Percentiles rank a stretch among this genome's conserved stretches.
These are phyloP conservation scores for Gymnarchus niloticus DNA, from an alignment of 2,113 vertebrate species.

Conservation along the genomic window DNA sequence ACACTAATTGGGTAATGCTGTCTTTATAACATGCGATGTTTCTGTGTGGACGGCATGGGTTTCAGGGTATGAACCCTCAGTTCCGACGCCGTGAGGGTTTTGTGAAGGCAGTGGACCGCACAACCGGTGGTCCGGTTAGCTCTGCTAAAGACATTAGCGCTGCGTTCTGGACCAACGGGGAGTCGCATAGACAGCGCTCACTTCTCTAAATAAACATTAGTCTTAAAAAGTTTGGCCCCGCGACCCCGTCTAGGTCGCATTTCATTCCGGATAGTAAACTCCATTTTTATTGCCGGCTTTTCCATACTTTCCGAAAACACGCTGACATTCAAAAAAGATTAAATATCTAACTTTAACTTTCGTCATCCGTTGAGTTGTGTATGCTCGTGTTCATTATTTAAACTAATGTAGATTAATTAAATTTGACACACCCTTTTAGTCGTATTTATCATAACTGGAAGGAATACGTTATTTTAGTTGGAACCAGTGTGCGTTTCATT, in stretches of 20 bases:
- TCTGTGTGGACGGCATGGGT: conserved; percentile 7
- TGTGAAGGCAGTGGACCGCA: conserved; percentile 48
- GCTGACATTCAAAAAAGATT: conserved; percentile 48
- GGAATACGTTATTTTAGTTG: conserved; percentile 24
- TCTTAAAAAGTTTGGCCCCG: conserved; percentile 96
- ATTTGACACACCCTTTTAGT: conserved; percentile 31
- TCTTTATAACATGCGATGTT: conserved; percentile 8
- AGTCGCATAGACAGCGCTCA: conserved; percentile 85
- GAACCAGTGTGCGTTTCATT: not conserved
- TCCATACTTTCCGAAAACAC: conserved; percentile 53
- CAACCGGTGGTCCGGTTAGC: conserved; percentile 44
- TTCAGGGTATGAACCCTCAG: not conserved
- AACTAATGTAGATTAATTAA: conserved; percentile 35
- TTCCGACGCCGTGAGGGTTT: conserved; percentile 19
- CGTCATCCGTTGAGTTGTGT: conserved; percentile 44
- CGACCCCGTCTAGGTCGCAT: conserved; percentile 82
- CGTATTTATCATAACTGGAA: conserved; percentile 34
- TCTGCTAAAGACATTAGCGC: conserved; percentile 87
- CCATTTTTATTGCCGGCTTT: conserved; percentile 60
- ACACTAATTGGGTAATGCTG: not conserved
- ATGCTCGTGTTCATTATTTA: conserved; percentile 32
- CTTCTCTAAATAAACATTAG: conserved; percentile 99
- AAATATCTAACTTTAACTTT: conserved; percentile 50
- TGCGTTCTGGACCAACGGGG: conserved; percentile 72
- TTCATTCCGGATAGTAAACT: conserved; percentile 71